These are phyloP conservation scores for Cylas formicarius DNA, from an alignment of 1,140 invertebrate species.

Conservation along the genomic window DNA sequence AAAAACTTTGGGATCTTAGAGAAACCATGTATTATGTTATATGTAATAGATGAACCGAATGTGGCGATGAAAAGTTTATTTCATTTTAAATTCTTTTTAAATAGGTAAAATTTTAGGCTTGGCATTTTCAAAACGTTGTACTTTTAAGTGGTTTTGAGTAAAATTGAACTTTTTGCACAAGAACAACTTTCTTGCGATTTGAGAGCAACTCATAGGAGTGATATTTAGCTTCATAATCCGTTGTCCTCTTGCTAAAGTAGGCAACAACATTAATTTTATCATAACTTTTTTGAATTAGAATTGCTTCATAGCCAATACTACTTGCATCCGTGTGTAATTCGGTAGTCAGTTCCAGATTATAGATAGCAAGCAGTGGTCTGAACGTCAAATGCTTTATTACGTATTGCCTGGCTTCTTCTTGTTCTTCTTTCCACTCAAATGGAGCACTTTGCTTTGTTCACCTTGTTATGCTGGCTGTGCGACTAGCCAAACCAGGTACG, in stretches of 20 bases:
- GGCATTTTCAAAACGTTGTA: no score
- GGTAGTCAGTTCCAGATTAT: conserved; percentile 23
- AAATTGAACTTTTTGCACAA: no score
- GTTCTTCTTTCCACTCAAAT: conserved; percentile 22
- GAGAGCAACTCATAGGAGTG: conserved; percentile 26
- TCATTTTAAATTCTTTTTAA: no score
- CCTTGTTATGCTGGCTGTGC: conserved; percentile 32
- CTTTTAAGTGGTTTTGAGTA: no score
- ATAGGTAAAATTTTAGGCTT: no score
- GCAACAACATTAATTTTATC: conserved; percentile 17
- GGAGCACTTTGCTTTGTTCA: conserved; percentile 31
- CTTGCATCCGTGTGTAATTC: conserved; percentile 41
- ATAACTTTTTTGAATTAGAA: conserved; percentile 33
- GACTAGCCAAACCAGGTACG: conserved; percentile 30
- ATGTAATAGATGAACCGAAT: no score
- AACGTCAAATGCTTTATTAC: conserved; percentile 10
- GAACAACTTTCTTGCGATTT: no score
- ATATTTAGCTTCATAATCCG: conserved; percentile 25
- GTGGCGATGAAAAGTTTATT: no score
- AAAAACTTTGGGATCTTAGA: no score
- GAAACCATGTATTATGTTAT: no score
- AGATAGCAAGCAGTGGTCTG: conserved; percentile 36
- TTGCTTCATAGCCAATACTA: conserved; percentile 30
- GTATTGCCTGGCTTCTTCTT: conserved; percentile 31
- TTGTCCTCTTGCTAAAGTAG: conserved; percentile 32